Conservation (phyloP, 2,113 vertebrate genomes). For the Corynorhinus townsendii region DNA sequence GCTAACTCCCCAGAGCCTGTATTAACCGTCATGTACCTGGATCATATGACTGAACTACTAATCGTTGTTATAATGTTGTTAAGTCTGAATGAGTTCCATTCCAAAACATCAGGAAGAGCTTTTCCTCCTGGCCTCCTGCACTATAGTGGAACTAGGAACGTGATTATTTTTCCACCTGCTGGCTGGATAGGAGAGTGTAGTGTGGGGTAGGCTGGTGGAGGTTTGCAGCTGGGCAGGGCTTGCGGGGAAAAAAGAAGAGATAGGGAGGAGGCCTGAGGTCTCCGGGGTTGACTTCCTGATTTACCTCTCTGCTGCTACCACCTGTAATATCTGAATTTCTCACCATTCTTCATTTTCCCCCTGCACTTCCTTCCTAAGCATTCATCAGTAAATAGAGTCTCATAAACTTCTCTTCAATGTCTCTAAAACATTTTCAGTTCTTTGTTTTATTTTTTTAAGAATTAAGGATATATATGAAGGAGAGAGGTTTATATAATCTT, state of each 20-base stretch:
- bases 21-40: not conserved
- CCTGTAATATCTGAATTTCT: not conserved
- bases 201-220: not conserved
- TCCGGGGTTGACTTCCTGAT: not conserved
- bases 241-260: not conserved
- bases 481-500: not conserved
- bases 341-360: not conserved
- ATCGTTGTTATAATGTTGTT: not conserved
- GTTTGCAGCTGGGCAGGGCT: not conserved
- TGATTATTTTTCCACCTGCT: not conserved
- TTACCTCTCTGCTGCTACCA: not conserved
- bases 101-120: not conserved
- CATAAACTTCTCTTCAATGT: not conserved
- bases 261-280: accelerated
- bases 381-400: not conserved
- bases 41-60: not conserved
- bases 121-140: not conserved
- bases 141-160: not conserved
- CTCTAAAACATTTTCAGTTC: not conserved
- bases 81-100: not conserved
- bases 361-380: not conserved
- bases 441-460: not conserved
- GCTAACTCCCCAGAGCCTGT: not conserved
- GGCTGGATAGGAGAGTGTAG: not conserved
- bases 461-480: not conserved